Conservation (phyloP, 2,113 vertebrate species). For the Archocentrus centrarchus region DNA sequence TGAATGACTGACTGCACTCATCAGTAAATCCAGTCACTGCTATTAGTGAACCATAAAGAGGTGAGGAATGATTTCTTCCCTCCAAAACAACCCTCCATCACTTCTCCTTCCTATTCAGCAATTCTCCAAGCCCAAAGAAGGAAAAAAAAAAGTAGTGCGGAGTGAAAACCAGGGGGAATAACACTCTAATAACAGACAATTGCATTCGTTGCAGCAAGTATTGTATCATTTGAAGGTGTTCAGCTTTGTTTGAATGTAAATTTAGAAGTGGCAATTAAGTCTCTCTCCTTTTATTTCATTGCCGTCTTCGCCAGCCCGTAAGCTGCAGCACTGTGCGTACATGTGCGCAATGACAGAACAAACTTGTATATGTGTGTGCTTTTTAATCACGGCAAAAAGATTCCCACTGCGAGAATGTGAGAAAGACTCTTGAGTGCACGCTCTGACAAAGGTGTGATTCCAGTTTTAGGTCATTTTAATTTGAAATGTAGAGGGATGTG, state of each 20-base stretch:
- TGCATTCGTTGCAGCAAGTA: conserved; percentile 5
- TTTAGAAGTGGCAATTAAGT: conserved; percentile 48
- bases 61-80: conserved; percentile 20
- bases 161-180: background rate
- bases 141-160: background rate
- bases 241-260: conserved; percentile 25
- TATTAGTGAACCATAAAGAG: conserved; percentile 49
- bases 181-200: background rate
- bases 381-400: background rate
- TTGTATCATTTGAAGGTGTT: conserved; percentile 20
- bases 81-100: conserved; percentile 30
- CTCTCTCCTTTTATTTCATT: conserved; percentile 20
- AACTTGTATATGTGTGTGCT: background rate
- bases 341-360: background rate
- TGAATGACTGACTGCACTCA: conserved; percentile 25
- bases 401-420: conserved; percentile 1
- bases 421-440: background rate
- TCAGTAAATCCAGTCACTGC: conserved; percentile 59
- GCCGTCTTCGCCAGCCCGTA: background rate
- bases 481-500: background rate
- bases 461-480: conserved; percentile 26
- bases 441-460: conserved; percentile 3
- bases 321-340: background rate
- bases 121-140: background rate
- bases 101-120: background rate